These are phyloP conservation scores for Arion vulgaris DNA, from an alignment of 1,140 invertebrate genomes.

Conservation along the genomic window DNA sequence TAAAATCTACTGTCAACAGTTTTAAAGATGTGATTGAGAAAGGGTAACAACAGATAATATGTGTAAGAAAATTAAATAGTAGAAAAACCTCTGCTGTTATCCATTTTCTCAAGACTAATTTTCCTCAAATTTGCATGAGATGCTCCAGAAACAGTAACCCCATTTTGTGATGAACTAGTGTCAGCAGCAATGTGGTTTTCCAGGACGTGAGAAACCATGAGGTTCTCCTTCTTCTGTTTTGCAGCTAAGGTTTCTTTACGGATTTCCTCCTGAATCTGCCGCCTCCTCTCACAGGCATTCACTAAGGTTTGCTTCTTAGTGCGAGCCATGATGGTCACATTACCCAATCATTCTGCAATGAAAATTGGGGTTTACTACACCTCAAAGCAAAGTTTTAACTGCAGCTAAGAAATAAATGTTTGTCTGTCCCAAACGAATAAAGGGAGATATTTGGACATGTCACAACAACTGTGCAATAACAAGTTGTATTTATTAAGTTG, in stretches of 20 bases:
- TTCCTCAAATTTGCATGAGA: not conserved
- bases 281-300: constrained; percentile 29
- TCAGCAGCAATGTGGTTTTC: not conserved
- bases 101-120: constrained; percentile 2
- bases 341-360: constrained; percentile 23
- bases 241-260: constrained; percentile 19
- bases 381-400: not conserved
- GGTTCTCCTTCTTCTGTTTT: constrained; percentile 9
- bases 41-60: not conserved
- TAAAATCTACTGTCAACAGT: not conserved
- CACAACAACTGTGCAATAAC: no score
- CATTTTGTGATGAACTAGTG: not conserved
- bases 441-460: no score
- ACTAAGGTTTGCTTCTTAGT: constrained; percentile 39
- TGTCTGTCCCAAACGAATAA: no score
- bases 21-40: not conserved
- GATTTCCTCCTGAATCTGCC: constrained; percentile 38
- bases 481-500: no score
- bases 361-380: constrained; percentile 20
- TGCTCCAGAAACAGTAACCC: not conserved
- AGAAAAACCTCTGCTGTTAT: not conserved
- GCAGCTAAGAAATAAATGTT: not conserved
- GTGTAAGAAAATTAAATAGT: not conserved
- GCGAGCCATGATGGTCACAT: constrained; percentile 32
- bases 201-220: not conserved